phyloP scores from a whole-genome alignment of 2,113 vertebrate genomes.

The Argyrosomus japonicus region DNA sequence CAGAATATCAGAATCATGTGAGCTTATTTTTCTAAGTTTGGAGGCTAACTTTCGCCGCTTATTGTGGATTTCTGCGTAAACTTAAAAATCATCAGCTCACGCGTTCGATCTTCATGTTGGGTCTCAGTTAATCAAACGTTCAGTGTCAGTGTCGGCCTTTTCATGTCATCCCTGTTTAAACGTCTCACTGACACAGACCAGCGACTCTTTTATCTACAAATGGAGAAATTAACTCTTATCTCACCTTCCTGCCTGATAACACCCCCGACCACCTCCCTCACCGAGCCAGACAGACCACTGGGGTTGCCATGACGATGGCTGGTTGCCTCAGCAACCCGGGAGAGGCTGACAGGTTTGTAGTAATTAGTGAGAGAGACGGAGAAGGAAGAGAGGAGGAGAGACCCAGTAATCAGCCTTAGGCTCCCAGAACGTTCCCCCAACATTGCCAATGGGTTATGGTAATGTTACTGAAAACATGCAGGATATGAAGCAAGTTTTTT shows the following conservation, averaged over 20 bases:
- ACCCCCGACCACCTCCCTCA: slow-evolving; percentile 27
- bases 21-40: not conserved
- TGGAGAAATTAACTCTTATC: slow-evolving; percentile 69
- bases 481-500: not conserved
- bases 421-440: not conserved
- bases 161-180: slow-evolving; percentile 10
- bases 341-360: slow-evolving; percentile 77
- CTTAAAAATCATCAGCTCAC: not conserved
- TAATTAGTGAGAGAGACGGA: slow-evolving; percentile 39
- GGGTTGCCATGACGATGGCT: slow-evolving; percentile 80
- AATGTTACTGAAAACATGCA: not conserved
- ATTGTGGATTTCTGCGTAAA: not conserved
- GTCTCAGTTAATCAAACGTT: too few species aligned
- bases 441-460: not conserved
- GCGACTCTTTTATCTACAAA: slow-evolving; percentile 59
- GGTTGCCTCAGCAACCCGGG: slow-evolving; percentile 69
- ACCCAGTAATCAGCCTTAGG: not conserved
- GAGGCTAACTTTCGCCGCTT: not conserved
- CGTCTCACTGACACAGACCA: slow-evolving; percentile 49
- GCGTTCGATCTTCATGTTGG: not conserved
- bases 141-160: not conserved
- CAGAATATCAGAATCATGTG: not conserved
- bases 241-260: slow-evolving; percentile 65
- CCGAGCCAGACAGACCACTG: slow-evolving; percentile 57
- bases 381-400: slow-evolving; percentile 6